Conservation (phyloP, 2,797 vertebrate genomes). For the Brachyalestes nurse region DNA sequence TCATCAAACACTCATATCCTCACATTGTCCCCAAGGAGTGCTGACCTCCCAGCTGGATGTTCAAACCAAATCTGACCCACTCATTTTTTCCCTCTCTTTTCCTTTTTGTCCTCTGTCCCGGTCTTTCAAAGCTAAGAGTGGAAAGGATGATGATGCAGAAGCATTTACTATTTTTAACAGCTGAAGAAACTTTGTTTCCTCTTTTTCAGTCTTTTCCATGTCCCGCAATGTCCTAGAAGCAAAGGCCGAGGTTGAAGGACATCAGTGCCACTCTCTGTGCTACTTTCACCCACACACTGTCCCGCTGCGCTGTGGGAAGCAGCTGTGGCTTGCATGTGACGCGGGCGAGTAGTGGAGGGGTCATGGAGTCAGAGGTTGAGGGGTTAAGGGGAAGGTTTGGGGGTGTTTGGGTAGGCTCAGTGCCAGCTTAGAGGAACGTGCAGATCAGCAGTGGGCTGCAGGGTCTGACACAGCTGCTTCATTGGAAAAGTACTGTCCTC, state of each 20-base stretch:
- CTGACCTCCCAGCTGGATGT: conserved; percentile 72
- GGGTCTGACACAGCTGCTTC: conserved; percentile 24
- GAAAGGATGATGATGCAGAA: conserved; percentile 49
- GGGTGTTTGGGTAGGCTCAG: conserved; percentile 61
- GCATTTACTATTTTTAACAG: conserved; percentile 40
- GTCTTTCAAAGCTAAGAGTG: conserved; percentile 45
- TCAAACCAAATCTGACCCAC: conserved; percentile 63
- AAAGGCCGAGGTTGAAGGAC: conserved; percentile 21
- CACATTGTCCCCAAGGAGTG: conserved; percentile 79
- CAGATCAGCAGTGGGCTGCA: conserved; percentile 33
- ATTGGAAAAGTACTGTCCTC: not conserved
- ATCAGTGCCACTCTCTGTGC: conserved; percentile 13
- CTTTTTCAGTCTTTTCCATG: conserved; percentile 6
- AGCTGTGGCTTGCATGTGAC: conserved; percentile 69
- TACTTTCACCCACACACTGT: conserved; percentile 20
- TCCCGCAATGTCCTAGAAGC: conserved; percentile 8
- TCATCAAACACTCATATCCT: conserved; percentile 81
- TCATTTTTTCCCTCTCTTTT: conserved; percentile 28
- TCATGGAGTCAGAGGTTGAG: conserved; percentile 32
- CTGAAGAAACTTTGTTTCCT: conserved; percentile 22
- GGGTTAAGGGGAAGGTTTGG: conserved; percentile 58
- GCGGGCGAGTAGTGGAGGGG: conserved; percentile 44
- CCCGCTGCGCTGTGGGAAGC: conserved; percentile 60
- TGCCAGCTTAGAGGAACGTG: conserved; percentile 56
- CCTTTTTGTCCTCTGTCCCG: conserved; percentile 38